Evolutionary conservation across 2,797 vertebrate genomes (phyloP).

Genomic region (Megalops cyprinoides): DNA sequence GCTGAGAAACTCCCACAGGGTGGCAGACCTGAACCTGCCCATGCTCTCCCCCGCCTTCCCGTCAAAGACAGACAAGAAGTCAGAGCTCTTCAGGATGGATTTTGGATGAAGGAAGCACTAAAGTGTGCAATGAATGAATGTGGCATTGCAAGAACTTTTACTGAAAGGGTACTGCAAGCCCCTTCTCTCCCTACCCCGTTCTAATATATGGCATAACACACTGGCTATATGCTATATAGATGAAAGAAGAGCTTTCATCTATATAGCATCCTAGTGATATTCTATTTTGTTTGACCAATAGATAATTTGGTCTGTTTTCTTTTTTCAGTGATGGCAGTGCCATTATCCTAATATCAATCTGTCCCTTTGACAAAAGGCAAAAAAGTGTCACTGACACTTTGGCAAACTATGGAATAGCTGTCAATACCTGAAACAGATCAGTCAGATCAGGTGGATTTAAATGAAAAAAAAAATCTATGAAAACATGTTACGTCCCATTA

Average conservation of each 20-base stretch:
- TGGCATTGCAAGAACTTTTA: not conserved
- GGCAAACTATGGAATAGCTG: not conserved
- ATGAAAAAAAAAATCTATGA: not conserved
- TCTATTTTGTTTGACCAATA: conserved; percentile 4
- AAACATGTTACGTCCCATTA: too few relatives aligned
- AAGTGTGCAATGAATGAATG: not conserved
- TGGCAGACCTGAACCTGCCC: conserved; percentile 75
- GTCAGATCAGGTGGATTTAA: not conserved
- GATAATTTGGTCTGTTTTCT: not conserved
- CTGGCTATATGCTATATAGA: too few relatives aligned
- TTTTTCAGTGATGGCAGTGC: conserved; percentile 11
- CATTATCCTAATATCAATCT: conserved; percentile 8
- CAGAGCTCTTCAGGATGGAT: conserved; percentile 72
- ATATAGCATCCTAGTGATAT: not conserved
- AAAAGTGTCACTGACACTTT: not conserved
- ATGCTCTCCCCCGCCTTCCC: conserved; percentile 71
- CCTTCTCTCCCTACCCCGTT: not conserved
- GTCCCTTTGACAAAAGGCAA: too few relatives aligned
- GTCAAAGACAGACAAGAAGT: conserved; percentile 69
- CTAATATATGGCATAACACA: not conserved
- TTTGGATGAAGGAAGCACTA: conserved; percentile 56
- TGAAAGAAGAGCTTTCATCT: not conserved
- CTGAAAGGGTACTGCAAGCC: not conserved
- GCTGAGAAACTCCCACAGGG: conserved; percentile 64
- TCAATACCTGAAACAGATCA: too few relatives aligned